Evolutionary conservation across 2,888 invertebrate species (phyloP).

Genomic region (Scaeva pyrastri): DNA sequence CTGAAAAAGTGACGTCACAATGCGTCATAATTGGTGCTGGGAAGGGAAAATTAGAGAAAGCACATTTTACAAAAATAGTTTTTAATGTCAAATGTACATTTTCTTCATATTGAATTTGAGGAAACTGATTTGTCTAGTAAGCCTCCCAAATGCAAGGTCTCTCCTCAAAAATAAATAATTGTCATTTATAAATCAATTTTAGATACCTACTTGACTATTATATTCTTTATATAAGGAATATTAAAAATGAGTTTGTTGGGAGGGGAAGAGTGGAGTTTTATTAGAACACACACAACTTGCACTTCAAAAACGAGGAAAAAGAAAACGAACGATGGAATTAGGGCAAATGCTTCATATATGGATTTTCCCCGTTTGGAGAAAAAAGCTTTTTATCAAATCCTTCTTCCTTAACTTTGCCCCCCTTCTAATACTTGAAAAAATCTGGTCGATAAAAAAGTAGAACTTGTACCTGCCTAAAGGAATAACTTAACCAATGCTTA

Average conservation of each 20-base stretch:
- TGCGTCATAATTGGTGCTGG: slow-evolving; percentile 72
- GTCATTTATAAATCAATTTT: slow-evolving; percentile 6
- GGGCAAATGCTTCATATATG: slow-evolving; percentile 43
- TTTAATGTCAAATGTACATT: slow-evolving; percentile 54
- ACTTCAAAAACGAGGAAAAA: not conserved
- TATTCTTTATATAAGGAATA: not conserved
- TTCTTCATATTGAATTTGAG: not conserved
- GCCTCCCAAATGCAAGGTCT: slow-evolving; percentile 17
- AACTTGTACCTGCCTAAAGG: not conserved
- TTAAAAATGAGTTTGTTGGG: not conserved
- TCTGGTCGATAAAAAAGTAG: slow-evolving; percentile 25
- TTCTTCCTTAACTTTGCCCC: not conserved
- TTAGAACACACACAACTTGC: slow-evolving; percentile 48
- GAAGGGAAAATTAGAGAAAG: slow-evolving; percentile 2
- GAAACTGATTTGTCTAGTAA: slow-evolving; percentile 13
- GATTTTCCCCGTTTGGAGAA: not conserved
- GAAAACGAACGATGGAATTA: slow-evolving; percentile 38
- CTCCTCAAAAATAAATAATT: not conserved
- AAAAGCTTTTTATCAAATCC: slow-evolving; percentile 45
- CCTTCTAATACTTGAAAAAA: not conserved
- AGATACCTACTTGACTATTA: not conserved
- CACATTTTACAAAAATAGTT: slow-evolving; percentile 54
- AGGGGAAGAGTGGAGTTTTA: not conserved
- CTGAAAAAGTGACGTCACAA: slow-evolving; percentile 73
- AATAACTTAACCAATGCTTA: not conserved